phyloP scores from a whole-genome alignment of 1,140 invertebrate species.

The Camponotus pennsylvanicus region DNA sequence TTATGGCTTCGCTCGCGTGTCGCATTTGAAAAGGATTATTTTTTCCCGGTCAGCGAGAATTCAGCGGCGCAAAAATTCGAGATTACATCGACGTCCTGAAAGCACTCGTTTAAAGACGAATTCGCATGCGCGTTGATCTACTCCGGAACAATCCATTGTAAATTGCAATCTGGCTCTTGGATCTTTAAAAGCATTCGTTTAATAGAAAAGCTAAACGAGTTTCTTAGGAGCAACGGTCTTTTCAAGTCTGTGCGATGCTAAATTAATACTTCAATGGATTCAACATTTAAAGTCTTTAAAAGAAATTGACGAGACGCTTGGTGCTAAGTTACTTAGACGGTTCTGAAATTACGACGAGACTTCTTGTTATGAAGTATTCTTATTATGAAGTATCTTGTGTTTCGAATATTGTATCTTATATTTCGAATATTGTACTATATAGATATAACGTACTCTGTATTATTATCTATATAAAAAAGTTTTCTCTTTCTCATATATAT shows the following conservation, averaged over 20 bases:
- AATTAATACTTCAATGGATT: constrained; percentile 21
- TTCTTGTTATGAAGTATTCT: not conserved
- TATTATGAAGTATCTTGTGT: no score
- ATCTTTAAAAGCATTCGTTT: constrained; percentile 25
- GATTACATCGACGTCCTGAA: constrained; percentile 13
- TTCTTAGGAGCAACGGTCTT: not conserved
- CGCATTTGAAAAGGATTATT: constrained; percentile 30
- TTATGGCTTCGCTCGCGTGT: constrained; percentile 36
- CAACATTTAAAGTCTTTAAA: not conserved
- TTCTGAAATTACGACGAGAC: not conserved
- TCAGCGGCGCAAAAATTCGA: not conserved
- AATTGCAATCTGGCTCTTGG: constrained; percentile 7
- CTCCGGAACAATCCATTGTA: not conserved
- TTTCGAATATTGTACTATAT: no score
- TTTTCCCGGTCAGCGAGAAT: constrained; percentile 31
- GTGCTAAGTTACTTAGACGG: not conserved
- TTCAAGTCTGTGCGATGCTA: not conserved
- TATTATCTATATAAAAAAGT: not conserved
- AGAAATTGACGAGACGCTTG: not conserved
- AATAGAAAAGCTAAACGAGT: constrained; percentile 19
- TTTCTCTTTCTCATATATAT: constrained; percentile 1
- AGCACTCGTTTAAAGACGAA: not conserved
- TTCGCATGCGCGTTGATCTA: not conserved
- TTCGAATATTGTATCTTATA: no score
- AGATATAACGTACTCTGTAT: not conserved